Conservation (phyloP, 2,888 invertebrate species). For the Agrypnus murinus region DNA sequence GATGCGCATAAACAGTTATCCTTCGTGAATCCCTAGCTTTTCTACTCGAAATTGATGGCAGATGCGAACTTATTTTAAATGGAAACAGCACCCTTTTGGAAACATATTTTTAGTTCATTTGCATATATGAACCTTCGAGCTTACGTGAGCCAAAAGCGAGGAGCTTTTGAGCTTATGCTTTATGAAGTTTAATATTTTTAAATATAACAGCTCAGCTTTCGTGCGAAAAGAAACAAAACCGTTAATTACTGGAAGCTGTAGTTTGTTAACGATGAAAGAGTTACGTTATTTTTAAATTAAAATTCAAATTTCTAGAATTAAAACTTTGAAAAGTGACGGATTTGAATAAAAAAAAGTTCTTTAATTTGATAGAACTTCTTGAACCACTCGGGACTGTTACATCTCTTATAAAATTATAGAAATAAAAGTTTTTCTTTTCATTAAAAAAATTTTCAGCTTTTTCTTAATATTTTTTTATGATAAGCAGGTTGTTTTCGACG, state of each 20-base stretch:
- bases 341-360: constrained; percentile 26
- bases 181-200: constrained; percentile 23
- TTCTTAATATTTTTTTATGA: constrained; percentile 6
- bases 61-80: constrained; percentile 27
- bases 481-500: constrained; percentile 9
- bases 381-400: constrained; percentile 3
- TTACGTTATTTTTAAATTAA: constrained; percentile 25
- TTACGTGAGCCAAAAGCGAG: constrained; percentile 7
- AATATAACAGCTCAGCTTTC: not conserved
- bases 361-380: not conserved
- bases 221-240: constrained; percentile 8
- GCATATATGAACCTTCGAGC: constrained; percentile 18
- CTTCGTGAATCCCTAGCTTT: constrained; percentile 22
- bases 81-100: constrained; percentile 25
- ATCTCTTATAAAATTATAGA: constrained; percentile 20
- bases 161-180: constrained; percentile 2
- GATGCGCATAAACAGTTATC: constrained; percentile 30
- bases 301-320: constrained; percentile 21
- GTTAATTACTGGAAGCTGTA: constrained; percentile 4
- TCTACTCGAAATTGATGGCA: constrained; percentile 19
- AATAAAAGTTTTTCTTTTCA: constrained; percentile 13
- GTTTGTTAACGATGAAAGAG: not conserved
- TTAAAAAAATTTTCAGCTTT: not conserved
- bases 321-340: constrained; percentile 5
- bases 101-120: constrained; percentile 31